Evolutionary conservation across 2,888 invertebrate species (phyloP), one percentile per base, ranked within the genome.

Genomic region (Caenorhabditis sp.): DNA sequence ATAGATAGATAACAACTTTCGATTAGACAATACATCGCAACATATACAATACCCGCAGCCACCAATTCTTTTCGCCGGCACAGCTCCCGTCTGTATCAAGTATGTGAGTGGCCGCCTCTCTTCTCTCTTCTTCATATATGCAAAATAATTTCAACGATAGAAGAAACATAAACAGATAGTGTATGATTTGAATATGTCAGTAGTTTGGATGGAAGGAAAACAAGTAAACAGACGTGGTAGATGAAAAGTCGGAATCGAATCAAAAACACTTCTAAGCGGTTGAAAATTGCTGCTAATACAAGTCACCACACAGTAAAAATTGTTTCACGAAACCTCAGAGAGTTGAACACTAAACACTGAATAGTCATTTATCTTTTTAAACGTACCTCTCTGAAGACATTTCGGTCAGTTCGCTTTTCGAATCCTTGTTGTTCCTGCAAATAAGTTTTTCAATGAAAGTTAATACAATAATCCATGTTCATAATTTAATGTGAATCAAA

Each of bases 361-460:
- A n/a, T 1, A 31, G 31, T 31, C 10, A 31, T 7, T 31, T 7
- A 31, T 4, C n/a, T n/a, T n/a, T 52, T 49, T 31, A 63, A 12
- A 64, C 72, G 58, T 23, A 72, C 72, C 67, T 67, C 26, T 72
- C 72, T 20, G 26, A 60, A 25, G 72, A 67, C 72, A 72, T 67
- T 52, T 72, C 72, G 61, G 59, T 67, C 10, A 58, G 43, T 21
- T 67, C 67, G 27, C 72, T 72, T 25, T 67, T 67, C 27, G 59
- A 56, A 38, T 72, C 72, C 25, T 67, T 72, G 57, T 50, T 59
- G 58, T 67, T 53, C 72, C 72, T 72, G 67, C 23, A 72, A 67
- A 25, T 23, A 31, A 31, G n/a, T n/a, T n/a, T n/a, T n/a, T n/a
- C n/a, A n/a, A n/a, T n/a, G n/a, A n/a, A n/a, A n/a, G n/a, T n/a